These are phyloP conservation scores for Anagrus nilaparvatae DNA, from an alignment of 1,140 invertebrate genomes.

Conservation along the genomic window DNA sequence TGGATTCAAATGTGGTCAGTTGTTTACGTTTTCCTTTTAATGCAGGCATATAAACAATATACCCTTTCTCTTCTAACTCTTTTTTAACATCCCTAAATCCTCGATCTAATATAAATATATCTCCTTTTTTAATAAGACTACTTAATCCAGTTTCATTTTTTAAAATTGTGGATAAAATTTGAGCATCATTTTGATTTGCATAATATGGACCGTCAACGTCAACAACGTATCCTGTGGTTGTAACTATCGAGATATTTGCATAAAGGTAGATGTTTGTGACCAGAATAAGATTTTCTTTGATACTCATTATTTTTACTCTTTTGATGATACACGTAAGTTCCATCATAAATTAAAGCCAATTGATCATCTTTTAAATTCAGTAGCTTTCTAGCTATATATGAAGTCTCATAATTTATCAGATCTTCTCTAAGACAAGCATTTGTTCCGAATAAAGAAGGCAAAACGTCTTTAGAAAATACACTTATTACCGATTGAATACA, in stretches of 20 bases:
- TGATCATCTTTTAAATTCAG: conserved; percentile 5
- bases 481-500: too few species aligned
- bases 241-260: conserved; percentile 21
- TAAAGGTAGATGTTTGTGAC: conserved; percentile 18
- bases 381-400: conserved; percentile 12
- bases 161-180: conserved; percentile 13
- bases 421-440: conserved; percentile 8
- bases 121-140: conserved; percentile 13
- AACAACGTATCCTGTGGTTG: conserved; percentile 19
- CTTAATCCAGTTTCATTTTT: conserved; percentile 8
- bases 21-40: conserved; percentile 23
- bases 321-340: conserved; percentile 19
- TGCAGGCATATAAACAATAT: conserved; percentile 22
- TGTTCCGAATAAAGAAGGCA: conserved; percentile 13
- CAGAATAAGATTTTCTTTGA: conserved; percentile 18
- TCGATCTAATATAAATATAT: conserved; percentile 24
- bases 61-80: conserved; percentile 10
- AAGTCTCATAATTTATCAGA: conserved; percentile 14
- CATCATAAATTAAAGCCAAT: conserved; percentile 17
- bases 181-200: conserved; percentile 16
- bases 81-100: conserved; percentile 20
- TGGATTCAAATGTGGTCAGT: conserved; percentile 23
- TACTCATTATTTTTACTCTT: conserved; percentile 21
- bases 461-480: too few species aligned
- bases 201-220: conserved; percentile 16